Evolutionary conservation across 2,113 vertebrate genomes (phyloP), one percentile per base, ranked within the genome.

Genomic region (Cromileptes altivelis): DNA sequence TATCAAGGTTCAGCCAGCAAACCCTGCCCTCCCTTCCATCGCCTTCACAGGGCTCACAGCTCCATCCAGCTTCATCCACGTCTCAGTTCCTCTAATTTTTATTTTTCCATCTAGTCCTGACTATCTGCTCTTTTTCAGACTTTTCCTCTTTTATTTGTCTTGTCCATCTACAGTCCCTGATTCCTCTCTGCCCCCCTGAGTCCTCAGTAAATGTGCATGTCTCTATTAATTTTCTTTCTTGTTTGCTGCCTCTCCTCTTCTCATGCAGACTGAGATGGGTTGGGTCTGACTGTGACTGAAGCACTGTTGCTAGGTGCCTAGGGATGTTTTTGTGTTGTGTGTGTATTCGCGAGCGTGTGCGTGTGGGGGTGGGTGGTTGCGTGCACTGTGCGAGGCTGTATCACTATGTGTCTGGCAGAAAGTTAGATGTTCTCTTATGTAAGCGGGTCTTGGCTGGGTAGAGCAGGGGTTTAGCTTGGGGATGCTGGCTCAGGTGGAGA

Each of bases 401-500:
- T 81, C 52, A 57, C 78, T 72, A 30, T 87, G 84, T 89, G 78
- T 86, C 79, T 82, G 84, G 87, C 86, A 86, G 82, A 91, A 91
- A 90, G 82, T 91, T 85, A 27, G 55, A 80, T 77, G 75, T 30
- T 79, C 73, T 86, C 47, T 93, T 93, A 91, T 83, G 84, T 91
- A 93, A 92, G 87, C 40, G n/a, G 81, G 84, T 87, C 90, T 88
- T 78, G 86, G 86, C 90, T 76, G 79, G 70, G 56, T 56, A 82
- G 78, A 85, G 80, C 71, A 71, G 63, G 62, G 81, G 79, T 86
- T 85, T 86, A 84, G 92, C 84, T 85, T 47, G 67, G 80, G 87
- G 78, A 90, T 90, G 88, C 83, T 77, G 87, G 87, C 93, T 92
- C 91, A 93, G 92, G 88, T 94, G 90, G 87, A 72, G 69, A 78